Evolutionary conservation across 2,888 invertebrate species (phyloP).

Genomic region (Coelogynopora nodosa): DNA sequence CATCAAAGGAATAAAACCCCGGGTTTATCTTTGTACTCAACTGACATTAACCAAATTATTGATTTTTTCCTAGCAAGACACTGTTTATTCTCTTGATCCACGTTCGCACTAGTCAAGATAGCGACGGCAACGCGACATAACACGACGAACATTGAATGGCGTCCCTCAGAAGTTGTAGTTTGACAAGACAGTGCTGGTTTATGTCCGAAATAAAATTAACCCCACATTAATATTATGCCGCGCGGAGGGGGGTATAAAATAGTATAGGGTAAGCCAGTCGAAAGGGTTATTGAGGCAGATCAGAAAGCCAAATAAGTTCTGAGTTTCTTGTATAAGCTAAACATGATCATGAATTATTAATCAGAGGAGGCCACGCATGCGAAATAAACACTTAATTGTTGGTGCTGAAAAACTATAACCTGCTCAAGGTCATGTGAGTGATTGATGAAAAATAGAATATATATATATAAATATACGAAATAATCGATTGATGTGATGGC

Average conservation of each 20-base stretch:
- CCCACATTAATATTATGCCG: background rate
- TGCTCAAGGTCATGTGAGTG: too few relatives aligned
- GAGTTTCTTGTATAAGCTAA: too few relatives aligned
- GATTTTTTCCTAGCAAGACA: background rate
- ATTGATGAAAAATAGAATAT: too few relatives aligned
- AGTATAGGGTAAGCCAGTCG: background rate
- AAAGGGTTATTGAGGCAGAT: background rate
- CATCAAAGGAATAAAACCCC: background rate
- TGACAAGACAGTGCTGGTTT: background rate
- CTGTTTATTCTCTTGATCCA: background rate
- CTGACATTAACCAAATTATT: background rate
- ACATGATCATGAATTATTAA: too few relatives aligned
- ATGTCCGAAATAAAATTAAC: background rate
- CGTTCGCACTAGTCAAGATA: background rate
- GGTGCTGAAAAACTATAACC: too few relatives aligned
- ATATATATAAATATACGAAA: too few relatives aligned
- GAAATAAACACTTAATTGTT: too few relatives aligned
- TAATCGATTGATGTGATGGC: too few relatives aligned
- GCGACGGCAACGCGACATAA: background rate
- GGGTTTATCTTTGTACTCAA: background rate
- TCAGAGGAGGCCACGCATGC: too few relatives aligned
- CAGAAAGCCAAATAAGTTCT: slow-evolving; percentile 38
- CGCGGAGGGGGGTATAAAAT: background rate
- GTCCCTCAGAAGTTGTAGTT: background rate
- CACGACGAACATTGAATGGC: background rate